Conservation (phyloP, 1,140 invertebrate genomes). For the Cyphomyrmex costatus region DNA sequence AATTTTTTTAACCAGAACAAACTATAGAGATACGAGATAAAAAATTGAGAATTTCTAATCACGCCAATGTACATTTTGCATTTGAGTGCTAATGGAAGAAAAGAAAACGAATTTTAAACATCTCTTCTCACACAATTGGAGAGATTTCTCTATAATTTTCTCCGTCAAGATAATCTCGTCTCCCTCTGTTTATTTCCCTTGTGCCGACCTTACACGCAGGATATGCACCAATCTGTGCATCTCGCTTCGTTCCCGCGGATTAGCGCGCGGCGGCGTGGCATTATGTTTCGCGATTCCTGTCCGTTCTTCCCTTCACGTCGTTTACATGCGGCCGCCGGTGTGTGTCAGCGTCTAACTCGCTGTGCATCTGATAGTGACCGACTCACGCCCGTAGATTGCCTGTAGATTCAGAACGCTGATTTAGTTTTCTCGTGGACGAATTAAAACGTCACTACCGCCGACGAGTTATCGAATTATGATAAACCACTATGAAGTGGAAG, state of each 20-base stretch:
- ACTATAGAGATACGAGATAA: background rate
- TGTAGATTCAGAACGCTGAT: constrained; percentile 20
- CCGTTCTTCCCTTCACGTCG: constrained; percentile 21
- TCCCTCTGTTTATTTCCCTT: constrained; percentile 55
- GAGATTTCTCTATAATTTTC: constrained; percentile 58
- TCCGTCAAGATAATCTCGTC: constrained; percentile 33
- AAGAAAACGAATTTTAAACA: constrained; percentile 58
- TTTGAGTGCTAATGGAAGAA: background rate
- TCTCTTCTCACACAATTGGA: constrained; percentile 55
- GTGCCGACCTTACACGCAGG: constrained; percentile 58
- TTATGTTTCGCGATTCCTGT: constrained; percentile 37
- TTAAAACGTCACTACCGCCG: constrained; percentile 49
- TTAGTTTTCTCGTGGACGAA: constrained; percentile 16
- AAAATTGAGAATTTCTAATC: background rate
- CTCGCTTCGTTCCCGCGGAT: constrained; percentile 75
- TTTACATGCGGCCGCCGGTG: constrained; percentile 4
- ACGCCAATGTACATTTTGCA: background rate
- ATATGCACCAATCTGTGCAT: constrained; percentile 69
- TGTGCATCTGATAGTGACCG: constrained; percentile 54
- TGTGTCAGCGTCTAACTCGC: constrained; percentile 18
- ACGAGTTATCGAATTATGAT: background rate
- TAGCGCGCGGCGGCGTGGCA: constrained; percentile 71
- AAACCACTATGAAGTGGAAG: background rate
- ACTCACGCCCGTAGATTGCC: constrained; percentile 58
- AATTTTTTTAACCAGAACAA: no score